Percentiles rank a stretch among this genome's conserved stretches.
These are phyloP conservation scores for Cercopithecus mona DNA, from an alignment of 2,113 vertebrate species.

Conservation along the genomic window DNA sequence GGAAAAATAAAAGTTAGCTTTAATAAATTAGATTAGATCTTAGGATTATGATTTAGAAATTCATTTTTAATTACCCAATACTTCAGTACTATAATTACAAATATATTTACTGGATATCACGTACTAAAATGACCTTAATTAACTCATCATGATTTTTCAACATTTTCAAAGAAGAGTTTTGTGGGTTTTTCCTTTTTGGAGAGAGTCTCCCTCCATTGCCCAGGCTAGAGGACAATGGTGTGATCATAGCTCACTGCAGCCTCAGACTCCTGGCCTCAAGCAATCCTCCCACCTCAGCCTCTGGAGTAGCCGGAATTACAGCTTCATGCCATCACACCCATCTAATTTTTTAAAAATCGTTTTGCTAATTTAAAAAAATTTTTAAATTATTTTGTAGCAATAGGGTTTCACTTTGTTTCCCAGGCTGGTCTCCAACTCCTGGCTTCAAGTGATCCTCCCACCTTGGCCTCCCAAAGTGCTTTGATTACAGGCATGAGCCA, in stretches of 20 bases:
- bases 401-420: neutral
- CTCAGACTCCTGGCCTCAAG: neutral
- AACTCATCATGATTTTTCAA: neutral
- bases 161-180: conserved; percentile 23
- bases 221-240: neutral
- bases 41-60: neutral
- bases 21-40: neutral
- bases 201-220: neutral
- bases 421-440: neutral
- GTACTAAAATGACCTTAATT: conserved; percentile 10
- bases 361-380: neutral
- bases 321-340: neutral
- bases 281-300: neutral
- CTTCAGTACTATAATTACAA: neutral
- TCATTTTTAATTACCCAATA: conserved; percentile 31
- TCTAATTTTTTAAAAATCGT: neutral
- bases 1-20: conserved; percentile 52
- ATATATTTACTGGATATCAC: neutral
- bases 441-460: neutral
- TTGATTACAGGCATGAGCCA: neutral
- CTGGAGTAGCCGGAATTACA: neutral
- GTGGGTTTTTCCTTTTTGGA: neutral
- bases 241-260: neutral
- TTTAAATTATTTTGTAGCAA: neutral
- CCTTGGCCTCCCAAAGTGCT: neutral